Evolutionary conservation across 2,113 vertebrate species (phyloP), one percentile per base, ranked within the genome.

Genomic region (Rhynchomys soricoides): DNA sequence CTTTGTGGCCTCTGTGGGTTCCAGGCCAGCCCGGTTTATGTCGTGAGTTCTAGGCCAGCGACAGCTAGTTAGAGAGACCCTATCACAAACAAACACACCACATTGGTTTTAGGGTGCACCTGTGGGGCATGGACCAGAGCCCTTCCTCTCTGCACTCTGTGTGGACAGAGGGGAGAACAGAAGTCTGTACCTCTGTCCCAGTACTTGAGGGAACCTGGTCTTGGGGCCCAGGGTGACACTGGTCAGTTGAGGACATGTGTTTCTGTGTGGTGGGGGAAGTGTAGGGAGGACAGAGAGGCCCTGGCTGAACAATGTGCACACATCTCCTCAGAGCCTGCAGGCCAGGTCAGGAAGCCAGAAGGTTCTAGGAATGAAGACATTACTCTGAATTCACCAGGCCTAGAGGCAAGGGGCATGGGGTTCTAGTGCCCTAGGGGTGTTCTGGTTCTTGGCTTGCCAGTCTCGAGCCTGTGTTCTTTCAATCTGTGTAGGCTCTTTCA

Each of bases 341-440:
- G 88, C 57, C 0, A 43, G 74, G 29, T 5, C 9, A 50, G 78
- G 50, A 89, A 78, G 68, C 29, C 57, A 81, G 91, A 37, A 16
- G 15, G 17, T 96, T 97, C 96, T 64, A 48, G 62, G 96, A 96
- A 95, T 0, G 45, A 15, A 31, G 21, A 1, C 37, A 37, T 64
- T 34, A 40, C 89, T 29, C 34, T 12, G 37, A 59, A 66, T 15
- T 91, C 4, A 13, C 34, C 37, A 70, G 78, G 31, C n/a, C 55
- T 19, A 19, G 13, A 1, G 64, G 55, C 17, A 74, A 81, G 57
- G 87, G 57, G 70, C 0, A 0, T 7, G 37, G 15, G 5, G 90
- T 71, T 87, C 29, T 59, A 34, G 24, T 24, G 88, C 48, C 92
- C 57, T 15, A 24, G 48, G 74, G 24, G 31, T 88, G 64, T 37